These are phyloP conservation scores for Hipparchia semele DNA, from an alignment of 2,888 invertebrate genomes.

Conservation along the genomic window DNA sequence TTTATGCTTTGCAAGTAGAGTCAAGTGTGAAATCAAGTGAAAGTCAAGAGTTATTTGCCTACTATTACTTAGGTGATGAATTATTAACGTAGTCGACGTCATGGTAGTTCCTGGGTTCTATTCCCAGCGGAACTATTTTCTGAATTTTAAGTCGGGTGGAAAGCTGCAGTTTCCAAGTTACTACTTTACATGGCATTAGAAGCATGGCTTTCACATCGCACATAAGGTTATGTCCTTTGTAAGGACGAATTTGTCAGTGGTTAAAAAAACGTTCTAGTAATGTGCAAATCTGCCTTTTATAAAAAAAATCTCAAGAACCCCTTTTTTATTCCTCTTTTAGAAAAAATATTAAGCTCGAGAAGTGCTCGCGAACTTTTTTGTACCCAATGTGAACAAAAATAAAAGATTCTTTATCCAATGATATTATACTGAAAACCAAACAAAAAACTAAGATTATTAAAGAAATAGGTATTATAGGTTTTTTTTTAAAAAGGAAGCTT, in stretches of 20 bases:
- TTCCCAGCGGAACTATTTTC: too few relatives aligned
- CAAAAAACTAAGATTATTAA: neutral
- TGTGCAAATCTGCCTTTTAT: neutral
- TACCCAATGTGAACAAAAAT: neutral
- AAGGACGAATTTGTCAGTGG: neutral
- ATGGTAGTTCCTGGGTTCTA: too few relatives aligned
- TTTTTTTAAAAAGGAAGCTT: neutral
- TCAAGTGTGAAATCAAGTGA: too few relatives aligned
- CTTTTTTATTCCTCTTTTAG: too few relatives aligned
- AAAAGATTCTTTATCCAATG: slow-evolving; percentile 1
- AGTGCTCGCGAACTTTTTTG: neutral
- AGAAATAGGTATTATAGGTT: neutral
- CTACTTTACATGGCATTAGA: too few relatives aligned
- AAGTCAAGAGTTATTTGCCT: too few relatives aligned
- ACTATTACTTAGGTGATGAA: too few relatives aligned
- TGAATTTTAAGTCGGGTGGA: too few relatives aligned
- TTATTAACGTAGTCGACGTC: too few relatives aligned
- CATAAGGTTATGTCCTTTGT: too few relatives aligned
- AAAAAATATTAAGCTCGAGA: neutral
- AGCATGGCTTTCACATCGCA: too few relatives aligned
- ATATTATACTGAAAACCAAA: neutral
- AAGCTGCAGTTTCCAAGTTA: too few relatives aligned
- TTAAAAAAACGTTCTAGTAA: neutral
- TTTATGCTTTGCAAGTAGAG: neutral
- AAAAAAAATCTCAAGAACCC: neutral